Base-by-base conservation (phyloP, 2,888 invertebrate species). In the Drosophila fulvimacula region DNA sequence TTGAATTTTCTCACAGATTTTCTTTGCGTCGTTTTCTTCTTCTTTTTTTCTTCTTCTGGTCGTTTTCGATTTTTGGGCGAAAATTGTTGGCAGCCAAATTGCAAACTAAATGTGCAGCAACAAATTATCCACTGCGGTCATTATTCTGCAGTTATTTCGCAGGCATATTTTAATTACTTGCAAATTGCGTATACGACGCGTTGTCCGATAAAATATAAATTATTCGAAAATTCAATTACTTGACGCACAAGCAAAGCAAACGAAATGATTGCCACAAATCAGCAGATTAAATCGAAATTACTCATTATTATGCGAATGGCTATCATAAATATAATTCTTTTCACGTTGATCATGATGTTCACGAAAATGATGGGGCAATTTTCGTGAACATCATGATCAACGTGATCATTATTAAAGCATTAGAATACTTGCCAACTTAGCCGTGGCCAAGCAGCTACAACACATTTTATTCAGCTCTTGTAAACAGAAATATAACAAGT, bases 91-190 rank as follows among this genome's bases (percentile, higher is more conserved):
- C 82, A 79, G 49, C 21, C 71, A 55, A 70, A 70, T 71, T 53
- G 52, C 61, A 36, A 78, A 64, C 58, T 64, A 72, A 65, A 60
- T 66, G 52, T 68, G 73, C 85, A 81, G 67, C 74, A 76, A 76
- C 60, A 76, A 66, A 64, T 67, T 76, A 52, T 48, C 44, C 53
- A 44, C 24, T 46, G 24, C 51, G 51, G 55, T 68, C 69, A 84
- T 79, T 73, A 65, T 52, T 72, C 55, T 75, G 79, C 72, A 68
- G 76, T 84, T 73, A 66, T 69, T 79, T 55, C 48, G 44, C 36
- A 68, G 73, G 79, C 82, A 83, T 79, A 85, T 76, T 85, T 89
- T 88, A 83, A 83, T 83, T 79, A 79, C 83, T 88, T 79, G 82
- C 56, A 73, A 83, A 83, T 83, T 87, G 85, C 81, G 85, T 79